Conservation (phyloP, 2,888 invertebrate species). For the Habrosyne pyritoides region DNA sequence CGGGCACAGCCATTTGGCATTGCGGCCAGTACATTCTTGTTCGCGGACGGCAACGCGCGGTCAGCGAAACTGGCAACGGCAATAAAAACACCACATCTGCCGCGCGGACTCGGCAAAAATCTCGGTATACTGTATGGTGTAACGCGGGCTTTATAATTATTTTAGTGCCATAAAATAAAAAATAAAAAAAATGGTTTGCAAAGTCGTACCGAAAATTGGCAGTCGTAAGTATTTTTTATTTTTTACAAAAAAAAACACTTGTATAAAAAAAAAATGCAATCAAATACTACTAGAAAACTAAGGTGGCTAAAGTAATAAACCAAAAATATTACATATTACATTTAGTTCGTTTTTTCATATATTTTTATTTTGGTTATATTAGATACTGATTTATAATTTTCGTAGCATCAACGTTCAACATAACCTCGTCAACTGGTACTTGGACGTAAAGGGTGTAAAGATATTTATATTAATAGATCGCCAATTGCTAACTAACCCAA, state of each 20-base stretch:
- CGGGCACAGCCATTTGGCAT: slow-evolving; percentile 15
- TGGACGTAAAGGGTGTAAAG: too few relatives aligned
- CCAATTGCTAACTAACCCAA: too few relatives aligned
- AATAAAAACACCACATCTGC: background rate
- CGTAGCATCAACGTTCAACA: too few relatives aligned
- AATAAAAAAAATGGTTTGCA: slow-evolving; percentile 60
- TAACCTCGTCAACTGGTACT: too few relatives aligned
- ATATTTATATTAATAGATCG: too few relatives aligned
- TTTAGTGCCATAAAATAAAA: background rate
- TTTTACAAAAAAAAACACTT: slow-evolving; percentile 1
- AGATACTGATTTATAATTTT: too few relatives aligned
- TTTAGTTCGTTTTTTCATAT: too few relatives aligned
- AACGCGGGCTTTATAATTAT: background rate
- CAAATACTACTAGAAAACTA: too few relatives aligned
- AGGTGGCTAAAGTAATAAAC: too few relatives aligned
- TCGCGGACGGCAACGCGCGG: slow-evolving; percentile 17
- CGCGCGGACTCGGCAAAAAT: background rate
- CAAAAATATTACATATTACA: too few relatives aligned
- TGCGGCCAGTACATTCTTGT: slow-evolving; percentile 17
- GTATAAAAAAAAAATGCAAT: background rate
- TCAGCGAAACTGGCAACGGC: background rate
- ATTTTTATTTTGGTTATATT: too few relatives aligned
- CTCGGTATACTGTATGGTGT: background rate
- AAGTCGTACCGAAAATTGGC: slow-evolving; percentile 58
- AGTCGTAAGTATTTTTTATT: slow-evolving; percentile 53